Conservation (phyloP, 2,113 vertebrate species). For the Sciurus niger region DNA sequence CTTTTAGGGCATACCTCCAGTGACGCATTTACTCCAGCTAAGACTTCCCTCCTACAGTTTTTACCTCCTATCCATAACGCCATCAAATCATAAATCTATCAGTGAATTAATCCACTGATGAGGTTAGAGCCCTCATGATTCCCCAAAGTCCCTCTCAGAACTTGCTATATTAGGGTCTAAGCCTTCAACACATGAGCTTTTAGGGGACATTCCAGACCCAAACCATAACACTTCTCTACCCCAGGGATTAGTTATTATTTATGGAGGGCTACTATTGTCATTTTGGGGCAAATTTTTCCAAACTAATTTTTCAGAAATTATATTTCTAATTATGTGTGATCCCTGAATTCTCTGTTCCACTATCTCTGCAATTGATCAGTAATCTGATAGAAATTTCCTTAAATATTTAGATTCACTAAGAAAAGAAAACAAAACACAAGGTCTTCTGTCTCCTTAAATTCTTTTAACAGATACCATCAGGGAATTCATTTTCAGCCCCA, state of each 20-base stretch:
- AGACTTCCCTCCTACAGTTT: too few relatives aligned
- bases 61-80: too few relatives aligned
- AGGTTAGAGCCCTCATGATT: too few relatives aligned
- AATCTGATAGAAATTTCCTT: constrained; percentile 2
- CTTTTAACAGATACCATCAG: background rate
- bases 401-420: background rate
- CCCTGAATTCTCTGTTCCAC: background rate
- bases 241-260: background rate
- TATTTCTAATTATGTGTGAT: background rate
- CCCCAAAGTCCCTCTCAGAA: too few relatives aligned
- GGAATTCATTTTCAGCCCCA: background rate
- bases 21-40: too few relatives aligned
- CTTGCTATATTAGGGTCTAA: too few relatives aligned
- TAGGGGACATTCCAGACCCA: too few relatives aligned
- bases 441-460: background rate
- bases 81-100: too few relatives aligned
- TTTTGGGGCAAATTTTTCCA: background rate
- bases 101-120: too few relatives aligned
- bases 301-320: background rate
- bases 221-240: too few relatives aligned
- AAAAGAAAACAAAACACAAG: background rate
- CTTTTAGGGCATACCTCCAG: too few relatives aligned
- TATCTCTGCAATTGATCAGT: background rate
- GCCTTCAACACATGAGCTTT: too few relatives aligned
- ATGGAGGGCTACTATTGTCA: background rate